Percentiles rank a stretch among this genome's conserved stretches.
Conservation (phyloP, 2,888 invertebrate species). For the Agonopterix arenella region DNA sequence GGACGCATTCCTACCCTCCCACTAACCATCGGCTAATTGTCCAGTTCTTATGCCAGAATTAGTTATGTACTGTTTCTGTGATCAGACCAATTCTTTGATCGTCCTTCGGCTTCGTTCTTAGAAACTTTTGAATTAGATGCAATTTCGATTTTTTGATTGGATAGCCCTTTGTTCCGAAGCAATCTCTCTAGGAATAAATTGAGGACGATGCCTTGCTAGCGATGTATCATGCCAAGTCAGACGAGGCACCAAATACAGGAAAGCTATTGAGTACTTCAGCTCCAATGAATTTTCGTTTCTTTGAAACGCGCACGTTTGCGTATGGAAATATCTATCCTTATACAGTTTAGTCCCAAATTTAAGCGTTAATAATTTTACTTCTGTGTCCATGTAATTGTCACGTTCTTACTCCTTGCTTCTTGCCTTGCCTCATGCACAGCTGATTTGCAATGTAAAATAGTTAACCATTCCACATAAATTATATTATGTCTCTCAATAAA, state of each 20-base stretch:
- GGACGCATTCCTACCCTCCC: conserved; percentile 54
- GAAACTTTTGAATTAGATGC: too few species aligned
- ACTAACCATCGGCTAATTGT: conserved; percentile 55
- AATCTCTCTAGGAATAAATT: too few species aligned
- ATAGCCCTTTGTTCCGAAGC: too few species aligned
- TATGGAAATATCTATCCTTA: conserved; percentile 12
- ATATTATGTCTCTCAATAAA: conserved; percentile 6
- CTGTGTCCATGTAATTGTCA: conserved; percentile 25
- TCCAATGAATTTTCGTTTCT: too few species aligned
- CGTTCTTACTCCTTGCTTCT: conserved; percentile 20
- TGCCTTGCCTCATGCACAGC: conserved; percentile 20
- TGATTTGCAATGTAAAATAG: conserved; percentile 35
- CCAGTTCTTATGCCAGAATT: conserved; percentile 35
- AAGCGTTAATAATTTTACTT: conserved; percentile 12
- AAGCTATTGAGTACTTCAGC: too few species aligned
- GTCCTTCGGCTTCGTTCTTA: too few species aligned
- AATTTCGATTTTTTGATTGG: too few species aligned
- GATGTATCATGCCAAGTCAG: too few species aligned
- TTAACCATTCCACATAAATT: conserved; percentile 18
- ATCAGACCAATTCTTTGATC: too few species aligned
- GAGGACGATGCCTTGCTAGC: too few species aligned
- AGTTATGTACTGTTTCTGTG: conserved; percentile 3
- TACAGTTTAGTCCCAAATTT: conserved; percentile 30
- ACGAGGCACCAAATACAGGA: too few species aligned
- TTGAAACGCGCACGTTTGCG: neutral